Conservation (phyloP, 2,888 invertebrate species). For the Brachyptera putata region DNA sequence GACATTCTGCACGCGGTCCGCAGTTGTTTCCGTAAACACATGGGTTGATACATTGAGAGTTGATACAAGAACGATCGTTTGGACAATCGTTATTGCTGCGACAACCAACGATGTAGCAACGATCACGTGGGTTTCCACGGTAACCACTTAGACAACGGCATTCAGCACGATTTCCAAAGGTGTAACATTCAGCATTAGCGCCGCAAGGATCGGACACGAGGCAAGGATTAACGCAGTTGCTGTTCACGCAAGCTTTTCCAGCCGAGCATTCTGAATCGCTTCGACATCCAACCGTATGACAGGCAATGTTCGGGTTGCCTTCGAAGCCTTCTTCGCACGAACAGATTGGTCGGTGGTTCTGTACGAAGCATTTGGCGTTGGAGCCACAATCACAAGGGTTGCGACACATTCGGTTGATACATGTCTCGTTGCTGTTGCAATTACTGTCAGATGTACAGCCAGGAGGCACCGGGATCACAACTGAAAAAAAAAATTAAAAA, state of each 20-base stretch:
- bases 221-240: conserved; percentile 83
- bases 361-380: conserved; percentile 75
- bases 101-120: conserved; percentile 77
- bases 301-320: conserved; percentile 80
- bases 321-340: conserved; percentile 79
- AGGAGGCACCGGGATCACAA: conserved; percentile 56
- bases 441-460: conserved; percentile 78
- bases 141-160: conserved; percentile 80
- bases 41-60: conserved; percentile 80
- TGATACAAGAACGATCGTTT: conserved; percentile 75
- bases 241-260: conserved; percentile 78
- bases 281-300: conserved; percentile 74
- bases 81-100: conserved; percentile 85
- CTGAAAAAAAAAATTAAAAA: conserved; percentile 34
- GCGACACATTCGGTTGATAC: conserved; percentile 79
- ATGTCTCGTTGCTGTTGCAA: conserved; percentile 73
- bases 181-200: conserved; percentile 75
- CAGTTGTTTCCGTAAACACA: conserved; percentile 75
- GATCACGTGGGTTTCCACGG: conserved; percentile 69
- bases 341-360: conserved; percentile 81
- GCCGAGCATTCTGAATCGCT: conserved; percentile 79
- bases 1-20: conserved; percentile 72
- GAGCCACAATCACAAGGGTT: conserved; percentile 85
- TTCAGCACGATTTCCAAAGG: conserved; percentile 64
- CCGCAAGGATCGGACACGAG: conserved; percentile 75